Evolutionary conservation across 2,113 vertebrate species (phyloP), one percentile per base, ranked within the genome.

Genomic region (Pomatorhinus ruficollis): DNA sequence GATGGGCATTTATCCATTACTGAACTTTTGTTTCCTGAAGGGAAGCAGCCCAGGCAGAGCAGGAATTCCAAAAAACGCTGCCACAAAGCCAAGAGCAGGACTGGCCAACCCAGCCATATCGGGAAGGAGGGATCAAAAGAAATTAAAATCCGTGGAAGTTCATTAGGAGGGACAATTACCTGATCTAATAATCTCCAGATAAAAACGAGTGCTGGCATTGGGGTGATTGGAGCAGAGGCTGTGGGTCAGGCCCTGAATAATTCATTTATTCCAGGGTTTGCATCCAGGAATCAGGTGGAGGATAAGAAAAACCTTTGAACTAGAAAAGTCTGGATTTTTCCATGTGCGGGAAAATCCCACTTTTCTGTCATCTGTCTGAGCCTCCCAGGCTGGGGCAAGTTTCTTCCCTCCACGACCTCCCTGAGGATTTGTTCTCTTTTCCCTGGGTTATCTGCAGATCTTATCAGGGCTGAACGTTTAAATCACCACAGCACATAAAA

Each of bases 1-100:
- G 60, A 6, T 2, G 21, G 0, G 0, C 9, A 0, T 75, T 60
- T 23, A 19, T 44, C 44, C 12, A 0, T 16, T 8, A 11, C 20
- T 11, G 19, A 35, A 4, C 22, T 59, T 35, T 14, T 12, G 11
- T 69, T 82, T 93, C 61, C 35, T 11, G 3, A 31, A 61, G 50
- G 37, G 56, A 54, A n/a, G 19, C 17, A 28, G 49, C 15, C 42
- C 49, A 33, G 19, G 45, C 8, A 30, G 53, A 30, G 25, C 23
- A 40, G 63, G 52, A 10, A 1, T 76, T 77, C 49, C 52, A 39
- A 71, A 49, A 27, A 40, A 45, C 0, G 27, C 78, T 45, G 78
- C 77, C 52, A 53, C 23, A 13, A n/a, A 57, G 87, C 82, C 84
- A 74, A 52, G 35, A 40, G 31, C 53, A 2, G 3, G 52, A 24